phyloP scores from a whole-genome alignment of 1,140 invertebrate genomes.

The Pteromalus puparum region DNA sequence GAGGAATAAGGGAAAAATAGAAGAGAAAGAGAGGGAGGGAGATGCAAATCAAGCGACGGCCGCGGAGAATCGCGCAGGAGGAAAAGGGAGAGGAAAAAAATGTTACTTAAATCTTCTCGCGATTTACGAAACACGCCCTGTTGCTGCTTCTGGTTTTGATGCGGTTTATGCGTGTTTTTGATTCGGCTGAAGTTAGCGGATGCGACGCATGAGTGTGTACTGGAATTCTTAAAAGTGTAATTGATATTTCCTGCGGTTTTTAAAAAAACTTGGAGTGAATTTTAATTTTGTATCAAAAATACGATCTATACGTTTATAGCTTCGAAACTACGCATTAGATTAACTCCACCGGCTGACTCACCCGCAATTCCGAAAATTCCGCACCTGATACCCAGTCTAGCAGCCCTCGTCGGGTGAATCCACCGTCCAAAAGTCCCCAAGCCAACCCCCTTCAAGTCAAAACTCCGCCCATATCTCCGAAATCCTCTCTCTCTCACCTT shows the following conservation, averaged over 20 bases:
- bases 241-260: too few relatives aligned
- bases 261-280: too few relatives aligned
- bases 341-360: not conserved
- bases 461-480: not conserved
- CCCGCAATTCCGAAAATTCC: not conserved
- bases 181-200: too few relatives aligned
- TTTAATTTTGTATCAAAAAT: not conserved
- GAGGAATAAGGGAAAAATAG: not conserved
- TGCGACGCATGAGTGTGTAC: too few relatives aligned
- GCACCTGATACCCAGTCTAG: too few relatives aligned
- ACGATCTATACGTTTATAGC: not conserved
- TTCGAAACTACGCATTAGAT: too few relatives aligned
- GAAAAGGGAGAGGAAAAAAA: constrained; percentile 45
- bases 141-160: not conserved
- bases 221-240: too few relatives aligned
- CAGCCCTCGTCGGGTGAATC: too few relatives aligned
- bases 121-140: constrained; percentile 11
- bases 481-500: not conserved
- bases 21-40: constrained; percentile 6
- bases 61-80: constrained; percentile 5
- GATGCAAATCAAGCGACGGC: constrained; percentile 45
- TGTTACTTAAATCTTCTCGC: constrained; percentile 24
- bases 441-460: not conserved
- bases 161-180: too few relatives aligned
- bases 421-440: too few relatives aligned